These are phyloP conservation scores for Zosterops japonicus DNA, from an alignment of 2,113 vertebrate genomes.

Conservation along the genomic window DNA sequence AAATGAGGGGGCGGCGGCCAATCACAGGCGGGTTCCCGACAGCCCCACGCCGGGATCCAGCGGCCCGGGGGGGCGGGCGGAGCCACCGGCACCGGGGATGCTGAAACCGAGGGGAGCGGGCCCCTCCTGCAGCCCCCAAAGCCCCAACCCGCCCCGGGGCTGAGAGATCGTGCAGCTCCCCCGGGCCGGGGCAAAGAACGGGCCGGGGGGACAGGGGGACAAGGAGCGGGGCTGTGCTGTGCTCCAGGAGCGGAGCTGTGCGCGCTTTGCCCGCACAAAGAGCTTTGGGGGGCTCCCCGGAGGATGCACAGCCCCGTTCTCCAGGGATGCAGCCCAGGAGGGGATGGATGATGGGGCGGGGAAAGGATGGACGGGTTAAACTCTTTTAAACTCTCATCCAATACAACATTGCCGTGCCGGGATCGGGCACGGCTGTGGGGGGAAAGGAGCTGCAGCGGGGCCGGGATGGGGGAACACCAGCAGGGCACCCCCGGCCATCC, in stretches of 20 bases:
- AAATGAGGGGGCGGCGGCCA: constrained; percentile 82
- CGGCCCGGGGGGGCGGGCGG: neutral
- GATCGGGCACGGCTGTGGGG: neutral
- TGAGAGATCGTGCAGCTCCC: neutral
- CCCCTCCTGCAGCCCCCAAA: neutral
- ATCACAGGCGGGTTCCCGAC: constrained; percentile 78
- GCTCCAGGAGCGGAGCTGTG: neutral
- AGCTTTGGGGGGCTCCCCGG: neutral
- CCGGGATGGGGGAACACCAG: too few relatives aligned
- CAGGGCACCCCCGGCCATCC: too few relatives aligned
- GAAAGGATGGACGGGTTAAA: neutral
- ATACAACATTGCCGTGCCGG: fast-evolving
- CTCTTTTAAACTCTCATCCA: neutral
- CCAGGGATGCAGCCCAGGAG: neutral
- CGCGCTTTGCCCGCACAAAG: neutral
- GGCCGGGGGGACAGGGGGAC: neutral
- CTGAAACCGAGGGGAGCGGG: fast-evolving
- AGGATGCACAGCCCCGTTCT: neutral
- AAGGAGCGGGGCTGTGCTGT: neutral
- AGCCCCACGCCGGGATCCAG: neutral
- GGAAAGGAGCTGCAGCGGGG: neutral
- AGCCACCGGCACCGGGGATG: neutral
- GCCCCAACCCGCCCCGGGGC: neutral
- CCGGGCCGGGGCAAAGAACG: neutral
- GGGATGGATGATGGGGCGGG: neutral